Conservation (phyloP, 2,113 vertebrate species). For the Eolophus roseicapilla region DNA sequence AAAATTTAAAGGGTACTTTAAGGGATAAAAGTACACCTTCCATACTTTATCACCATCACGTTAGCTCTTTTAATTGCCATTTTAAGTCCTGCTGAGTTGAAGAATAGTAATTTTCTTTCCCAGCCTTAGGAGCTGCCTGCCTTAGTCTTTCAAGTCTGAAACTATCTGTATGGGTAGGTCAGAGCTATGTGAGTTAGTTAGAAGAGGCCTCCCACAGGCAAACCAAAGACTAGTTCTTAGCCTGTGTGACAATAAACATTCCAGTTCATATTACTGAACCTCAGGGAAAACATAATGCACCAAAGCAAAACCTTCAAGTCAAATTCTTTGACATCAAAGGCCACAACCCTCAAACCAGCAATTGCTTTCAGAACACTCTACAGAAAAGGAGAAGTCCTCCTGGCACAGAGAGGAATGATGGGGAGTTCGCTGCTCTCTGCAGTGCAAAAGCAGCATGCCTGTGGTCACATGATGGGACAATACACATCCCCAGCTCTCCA, state of each 20-base stretch:
- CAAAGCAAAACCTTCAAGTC: background rate
- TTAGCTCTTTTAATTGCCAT: background rate
- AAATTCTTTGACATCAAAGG: background rate
- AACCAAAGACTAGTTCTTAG: background rate
- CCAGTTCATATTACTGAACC: background rate
- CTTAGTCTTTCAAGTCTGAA: background rate
- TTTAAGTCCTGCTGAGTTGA: background rate
- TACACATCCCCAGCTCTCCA: background rate
- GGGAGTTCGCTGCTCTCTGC: background rate
- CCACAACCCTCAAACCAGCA: background rate
- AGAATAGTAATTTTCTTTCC: background rate
- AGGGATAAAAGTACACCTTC: background rate
- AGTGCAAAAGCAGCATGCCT: background rate
- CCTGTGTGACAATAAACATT: background rate
- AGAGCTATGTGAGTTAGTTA: background rate
- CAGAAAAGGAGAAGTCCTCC: background rate
- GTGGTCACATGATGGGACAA: rapidly evolving
- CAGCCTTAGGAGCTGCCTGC: background rate
- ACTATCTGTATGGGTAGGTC: background rate
- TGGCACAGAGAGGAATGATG: background rate
- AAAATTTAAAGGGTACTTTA: background rate
- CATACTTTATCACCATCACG: background rate
- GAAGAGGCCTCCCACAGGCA: background rate
- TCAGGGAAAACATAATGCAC: background rate
- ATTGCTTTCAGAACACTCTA: background rate